Percentiles rank a stretch among this genome's conserved stretches.
Conservation (phyloP, 2,797 vertebrate genomes). For the Emydoidea blandingii region DNA sequence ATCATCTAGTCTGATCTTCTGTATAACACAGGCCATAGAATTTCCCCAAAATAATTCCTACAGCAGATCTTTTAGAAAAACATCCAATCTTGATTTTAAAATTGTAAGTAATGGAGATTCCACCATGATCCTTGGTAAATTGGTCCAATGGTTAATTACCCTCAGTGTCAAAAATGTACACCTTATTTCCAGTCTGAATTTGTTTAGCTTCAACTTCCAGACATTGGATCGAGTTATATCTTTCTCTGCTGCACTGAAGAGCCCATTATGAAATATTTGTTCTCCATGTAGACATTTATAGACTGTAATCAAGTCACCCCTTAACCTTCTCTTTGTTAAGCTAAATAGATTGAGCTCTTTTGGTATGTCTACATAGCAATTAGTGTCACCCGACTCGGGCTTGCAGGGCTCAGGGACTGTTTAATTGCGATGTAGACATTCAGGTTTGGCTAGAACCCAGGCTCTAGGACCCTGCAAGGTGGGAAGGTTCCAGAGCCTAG, state of each 20-base stretch:
- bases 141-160: not conserved
- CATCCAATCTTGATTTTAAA: not conserved
- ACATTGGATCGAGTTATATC: not conserved
- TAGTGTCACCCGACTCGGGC: not conserved
- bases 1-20: not conserved
- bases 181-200: not conserved
- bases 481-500: too few species aligned
- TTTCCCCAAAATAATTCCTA: not conserved
- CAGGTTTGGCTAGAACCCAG: not conserved
- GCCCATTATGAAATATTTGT: not conserved
- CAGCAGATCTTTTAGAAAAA: not conserved
- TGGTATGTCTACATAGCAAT: not conserved
- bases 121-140: not conserved
- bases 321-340: not conserved
- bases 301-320: not conserved
- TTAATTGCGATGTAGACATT: not conserved
- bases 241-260: not conserved
- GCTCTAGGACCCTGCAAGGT: not conserved
- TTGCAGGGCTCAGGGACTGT: not conserved
- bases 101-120: not conserved
- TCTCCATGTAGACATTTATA: not conserved
- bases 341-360: not conserved
- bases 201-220: not conserved
- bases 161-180: not conserved
- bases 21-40: not conserved